These are phyloP conservation scores for Ciconia maguari DNA, from an alignment of 2,113 vertebrate species.

Conservation along the genomic window DNA sequence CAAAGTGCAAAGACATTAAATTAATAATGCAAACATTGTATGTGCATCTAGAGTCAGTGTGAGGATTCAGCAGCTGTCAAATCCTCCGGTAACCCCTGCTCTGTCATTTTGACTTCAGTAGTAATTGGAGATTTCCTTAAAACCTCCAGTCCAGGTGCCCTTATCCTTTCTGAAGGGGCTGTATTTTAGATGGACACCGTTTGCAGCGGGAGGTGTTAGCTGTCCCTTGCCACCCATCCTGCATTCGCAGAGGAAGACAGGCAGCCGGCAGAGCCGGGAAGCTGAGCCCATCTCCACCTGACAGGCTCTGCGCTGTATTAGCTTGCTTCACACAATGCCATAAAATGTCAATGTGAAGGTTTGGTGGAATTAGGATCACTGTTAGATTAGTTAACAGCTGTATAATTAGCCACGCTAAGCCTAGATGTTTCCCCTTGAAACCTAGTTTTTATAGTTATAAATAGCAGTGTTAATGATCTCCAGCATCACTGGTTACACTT, in stretches of 20 bases:
- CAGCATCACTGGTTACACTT: slow-evolving; percentile 22
- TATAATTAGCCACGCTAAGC: slow-evolving; percentile 28
- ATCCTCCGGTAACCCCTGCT: not conserved
- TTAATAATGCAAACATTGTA: slow-evolving; percentile 1
- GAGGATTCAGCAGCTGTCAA: not conserved
- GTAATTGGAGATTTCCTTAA: not conserved
- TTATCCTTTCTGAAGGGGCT: not conserved
- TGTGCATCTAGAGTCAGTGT: not conserved
- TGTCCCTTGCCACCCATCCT: not conserved
- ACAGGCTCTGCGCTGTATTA: not conserved
- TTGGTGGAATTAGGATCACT: slow-evolving; percentile 33
- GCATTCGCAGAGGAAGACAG: not conserved
- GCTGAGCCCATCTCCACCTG: not conserved
- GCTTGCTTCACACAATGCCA: not conserved
- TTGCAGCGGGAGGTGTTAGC: not conserved
- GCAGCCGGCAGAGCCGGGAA: not conserved
- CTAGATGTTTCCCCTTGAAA: slow-evolving; percentile 45
- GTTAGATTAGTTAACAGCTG: slow-evolving; percentile 52
- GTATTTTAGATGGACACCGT: accelerated
- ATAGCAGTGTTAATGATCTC: slow-evolving; percentile 57
- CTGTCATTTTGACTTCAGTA: not conserved
- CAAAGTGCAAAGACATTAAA: not conserved
- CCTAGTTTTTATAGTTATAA: slow-evolving; percentile 32
- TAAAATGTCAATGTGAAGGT: not conserved
- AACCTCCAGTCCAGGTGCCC: not conserved